phyloP scores from a whole-genome alignment of 2,888 invertebrate species.

The Hydrotaea diabolus region DNA sequence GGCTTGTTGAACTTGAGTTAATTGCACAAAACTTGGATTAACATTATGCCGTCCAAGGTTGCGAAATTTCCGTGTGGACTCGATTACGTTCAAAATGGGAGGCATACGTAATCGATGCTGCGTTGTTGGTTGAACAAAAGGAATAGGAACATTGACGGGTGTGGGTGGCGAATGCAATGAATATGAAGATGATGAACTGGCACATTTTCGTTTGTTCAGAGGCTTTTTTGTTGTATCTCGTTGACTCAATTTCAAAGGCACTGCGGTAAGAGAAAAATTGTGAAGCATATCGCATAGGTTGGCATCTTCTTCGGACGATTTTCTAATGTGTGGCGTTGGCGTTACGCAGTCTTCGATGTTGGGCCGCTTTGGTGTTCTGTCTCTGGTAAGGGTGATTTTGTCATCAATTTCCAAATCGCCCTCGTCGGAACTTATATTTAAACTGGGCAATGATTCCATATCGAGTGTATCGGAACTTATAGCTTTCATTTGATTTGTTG shows the following conservation, averaged over 20 bases:
- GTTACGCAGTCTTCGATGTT: slow-evolving; percentile 6
- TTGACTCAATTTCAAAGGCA: slow-evolving; percentile 72
- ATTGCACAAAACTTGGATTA: slow-evolving; percentile 77
- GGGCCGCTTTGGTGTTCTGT: neutral
- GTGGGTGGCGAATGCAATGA: slow-evolving; percentile 48
- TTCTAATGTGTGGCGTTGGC: slow-evolving; percentile 8
- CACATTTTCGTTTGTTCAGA: slow-evolving; percentile 47
- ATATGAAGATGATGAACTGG: slow-evolving; percentile 58
- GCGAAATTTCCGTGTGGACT: slow-evolving; percentile 76
- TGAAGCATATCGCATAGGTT: slow-evolving; percentile 48
- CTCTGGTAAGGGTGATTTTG: slow-evolving; percentile 37
- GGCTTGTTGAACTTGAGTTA: slow-evolving; percentile 75
- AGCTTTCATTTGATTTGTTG: slow-evolving; percentile 27
- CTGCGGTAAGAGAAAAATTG: slow-evolving; percentile 70
- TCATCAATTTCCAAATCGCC: slow-evolving; percentile 57
- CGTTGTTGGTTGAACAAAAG: slow-evolving; percentile 43
- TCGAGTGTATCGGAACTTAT: slow-evolving; percentile 48
- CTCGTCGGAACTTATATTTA: slow-evolving; percentile 41
- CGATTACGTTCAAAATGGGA: slow-evolving; percentile 78
- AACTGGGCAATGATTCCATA: slow-evolving; percentile 49
- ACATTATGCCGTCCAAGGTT: slow-evolving; percentile 71
- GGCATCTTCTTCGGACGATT: slow-evolving; percentile 43
- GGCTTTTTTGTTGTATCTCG: slow-evolving; percentile 61
- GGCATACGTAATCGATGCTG: slow-evolving; percentile 75
- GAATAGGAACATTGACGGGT: slow-evolving; percentile 48